phyloP scores from a whole-genome alignment of 2,797 vertebrate species.

The Margarornis squamiger region DNA sequence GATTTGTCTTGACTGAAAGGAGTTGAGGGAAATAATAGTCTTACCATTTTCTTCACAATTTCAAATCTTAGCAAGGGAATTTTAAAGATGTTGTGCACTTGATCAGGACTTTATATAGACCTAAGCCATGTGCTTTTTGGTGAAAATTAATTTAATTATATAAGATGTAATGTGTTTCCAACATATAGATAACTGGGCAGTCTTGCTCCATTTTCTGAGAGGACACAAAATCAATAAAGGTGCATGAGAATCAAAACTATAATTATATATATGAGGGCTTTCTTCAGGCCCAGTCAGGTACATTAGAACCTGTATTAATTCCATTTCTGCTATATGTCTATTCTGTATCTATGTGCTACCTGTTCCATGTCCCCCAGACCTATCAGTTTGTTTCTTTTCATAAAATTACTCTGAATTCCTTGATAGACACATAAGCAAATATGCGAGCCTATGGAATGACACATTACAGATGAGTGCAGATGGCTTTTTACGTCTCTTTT shows the following conservation, averaged over 20 bases:
- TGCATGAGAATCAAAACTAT: neutral
- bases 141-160: neutral
- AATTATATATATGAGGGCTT: neutral
- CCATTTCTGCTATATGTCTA: accelerated
- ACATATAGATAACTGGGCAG: neutral
- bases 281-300: neutral
- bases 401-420: neutral
- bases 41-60: neutral
- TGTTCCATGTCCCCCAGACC: neutral
- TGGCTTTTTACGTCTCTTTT: neutral
- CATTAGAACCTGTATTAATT: neutral
- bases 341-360: neutral
- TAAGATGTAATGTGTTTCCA: neutral
- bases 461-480: neutral
- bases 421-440: neutral
- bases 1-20: neutral
- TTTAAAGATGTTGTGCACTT: neutral
- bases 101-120: neutral
- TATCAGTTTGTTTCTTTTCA: neutral
- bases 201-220: neutral
- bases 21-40: neutral
- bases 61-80: neutral
- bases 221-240: neutral
- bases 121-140: neutral
- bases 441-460: neutral